phyloP scores from a whole-genome alignment of 1,140 invertebrate genomes.

The Carcinoscorpius rotundicauda region DNA sequence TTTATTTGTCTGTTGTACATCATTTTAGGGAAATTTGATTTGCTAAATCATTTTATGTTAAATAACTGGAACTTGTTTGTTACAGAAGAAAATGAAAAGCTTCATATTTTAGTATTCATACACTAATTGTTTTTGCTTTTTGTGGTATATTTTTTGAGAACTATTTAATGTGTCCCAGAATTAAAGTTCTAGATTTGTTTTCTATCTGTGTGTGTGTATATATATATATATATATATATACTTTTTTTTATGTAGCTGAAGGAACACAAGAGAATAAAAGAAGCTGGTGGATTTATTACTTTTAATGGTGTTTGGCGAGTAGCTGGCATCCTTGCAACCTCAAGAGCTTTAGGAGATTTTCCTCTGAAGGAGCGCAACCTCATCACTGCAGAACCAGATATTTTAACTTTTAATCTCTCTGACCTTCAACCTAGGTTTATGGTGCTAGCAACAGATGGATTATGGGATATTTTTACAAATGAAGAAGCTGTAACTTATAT shows the following conservation, averaged over 20 bases:
- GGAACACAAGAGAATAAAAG: constrained; percentile 73
- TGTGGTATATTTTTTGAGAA: too few species aligned
- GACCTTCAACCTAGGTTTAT: constrained; percentile 68
- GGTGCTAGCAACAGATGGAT: constrained; percentile 83
- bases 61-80: too few species aligned
- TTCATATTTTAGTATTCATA: too few species aligned
- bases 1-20: too few species aligned
- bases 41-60: too few species aligned
- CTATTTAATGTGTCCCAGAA: too few species aligned
- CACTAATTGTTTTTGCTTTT: too few species aligned
- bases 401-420: constrained; percentile 70
- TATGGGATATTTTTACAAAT: constrained; percentile 92
- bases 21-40: too few species aligned
- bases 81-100: too few species aligned
- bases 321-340: constrained; percentile 88
- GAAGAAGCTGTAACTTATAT: constrained; percentile 85
- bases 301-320: constrained; percentile 95
- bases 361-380: constrained; percentile 86
- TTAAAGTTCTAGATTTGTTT: too few species aligned
- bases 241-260: constrained; percentile 44
- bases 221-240: too few species aligned
- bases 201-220: too few species aligned
- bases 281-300: constrained; percentile 83
- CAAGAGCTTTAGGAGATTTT: constrained; percentile 85
- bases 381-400: constrained; percentile 89